Base-by-base conservation (phyloP, 2,797 vertebrate genomes). In the Ptychadena robeensis region DNA sequence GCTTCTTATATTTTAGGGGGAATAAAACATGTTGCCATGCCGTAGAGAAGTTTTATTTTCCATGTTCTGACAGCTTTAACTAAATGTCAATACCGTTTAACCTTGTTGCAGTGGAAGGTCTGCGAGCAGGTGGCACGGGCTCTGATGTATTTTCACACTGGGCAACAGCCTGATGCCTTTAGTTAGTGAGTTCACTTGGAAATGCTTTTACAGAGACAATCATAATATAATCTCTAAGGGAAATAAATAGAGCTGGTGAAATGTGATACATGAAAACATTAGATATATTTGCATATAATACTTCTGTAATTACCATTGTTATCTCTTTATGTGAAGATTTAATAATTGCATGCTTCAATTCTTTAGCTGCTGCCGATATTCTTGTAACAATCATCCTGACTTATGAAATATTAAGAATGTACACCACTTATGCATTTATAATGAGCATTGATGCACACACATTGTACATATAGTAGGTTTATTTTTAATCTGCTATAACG, bases 1-100 rank as follows among this genome's bases (percentile, higher is more conserved):
- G 44, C 28, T 18, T 66, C 37, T 66, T 67, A 25, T 7, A 77
- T 77, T 77, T 67, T 28, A 77, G 18, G 64, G 61, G 28, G 37
- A 65, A 77, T 40, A 40, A 80, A 48, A 14, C 73, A 32, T 73
- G 73, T 84, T 44, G 34, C 32, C 65, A 69, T 69, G 35, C 64
- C 64, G 34, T 38, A 44, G 66, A 53, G 31, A 66, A 70, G 72
- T 12, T 53, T 63, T 75, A 81, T 85, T 75, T 81, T 79, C 72
- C 63, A 28, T 69, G 82, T 84, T 80, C 82, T 85, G 77, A 85
- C 83, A 85, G 83, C 65, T 85, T 85, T 81, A 80, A 85, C 72
- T 81, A 71, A 85, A 85, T 85, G 83, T 85, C 83, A 81, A 81
- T 85, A 80, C 37, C 78, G 70, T 81, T 85, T 85, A 85, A 85